Evolutionary conservation across 2,888 invertebrate species (phyloP), one percentile per base, ranked within the genome.

Genomic region (Cerastis leucographa): DNA sequence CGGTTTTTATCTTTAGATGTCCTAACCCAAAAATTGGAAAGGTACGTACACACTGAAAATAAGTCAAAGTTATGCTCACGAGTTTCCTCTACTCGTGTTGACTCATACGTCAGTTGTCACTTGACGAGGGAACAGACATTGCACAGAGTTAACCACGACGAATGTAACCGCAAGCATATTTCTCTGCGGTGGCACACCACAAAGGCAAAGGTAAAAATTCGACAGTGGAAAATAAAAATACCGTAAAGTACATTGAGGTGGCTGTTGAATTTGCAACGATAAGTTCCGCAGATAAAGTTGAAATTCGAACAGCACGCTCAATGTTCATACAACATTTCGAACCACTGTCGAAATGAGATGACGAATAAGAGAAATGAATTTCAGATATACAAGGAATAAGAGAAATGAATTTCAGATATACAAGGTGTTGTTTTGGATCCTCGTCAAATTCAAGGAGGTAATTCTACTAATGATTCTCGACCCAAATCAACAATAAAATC

Each of bases 111-210:
- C 56, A 59, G 19, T 25, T 56, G 42, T 42, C 42, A 56, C 42
- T 69, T 69, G 56, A 56, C 42, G n/a, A 22, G 22, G 9, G n/a
- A 19, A 22, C 42, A 42, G 44, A 35, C 59, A n/a, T 5, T 19
- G 8, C 59, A n/a, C 9, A n/a, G 8, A 11, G 29, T 29, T 61
- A 29, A 14, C 29, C 29, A 49, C 19, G 25, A 6, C 64, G 14
- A 65, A 51, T 51, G 22, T 40, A 49, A 42, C 71, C 65, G 25
- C 49, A 72, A 42, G 42, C 65, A 42, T 51, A n/a, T 68, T 17
- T 56, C 44, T 73, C 8, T n/a, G 73, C 44, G 68, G 29, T 44
- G 67, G 5, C 19, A 56, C 17, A 68, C 44, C 54, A 68, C 68
- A 68, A 65, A 42, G 25, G 40, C 19, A 44, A 54, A 44, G n/a